phyloP scores from a whole-genome alignment of 2,797 vertebrate genomes.

The Siniperca scherzeri region DNA sequence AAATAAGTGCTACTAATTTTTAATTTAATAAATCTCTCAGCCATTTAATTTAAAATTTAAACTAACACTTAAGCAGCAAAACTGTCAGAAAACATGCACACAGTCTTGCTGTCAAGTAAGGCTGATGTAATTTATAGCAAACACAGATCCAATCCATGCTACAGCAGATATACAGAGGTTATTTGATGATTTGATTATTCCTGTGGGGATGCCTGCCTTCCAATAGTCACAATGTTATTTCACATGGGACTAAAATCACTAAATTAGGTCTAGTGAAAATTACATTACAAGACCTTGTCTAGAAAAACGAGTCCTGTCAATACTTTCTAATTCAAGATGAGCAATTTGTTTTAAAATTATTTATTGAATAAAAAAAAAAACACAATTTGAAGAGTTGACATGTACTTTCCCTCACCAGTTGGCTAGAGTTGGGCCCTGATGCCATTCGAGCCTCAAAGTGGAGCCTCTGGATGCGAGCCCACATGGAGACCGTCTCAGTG shows the following conservation, averaged over 20 bases:
- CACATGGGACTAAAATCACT: not conserved
- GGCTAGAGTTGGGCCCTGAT: slow-evolving; percentile 86
- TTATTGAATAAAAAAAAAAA: not conserved
- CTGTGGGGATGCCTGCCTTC: not conserved
- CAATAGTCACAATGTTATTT: not conserved
- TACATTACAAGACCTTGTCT: not conserved
- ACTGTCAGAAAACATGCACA: not conserved
- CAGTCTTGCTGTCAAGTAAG: not conserved
- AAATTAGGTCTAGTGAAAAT: not conserved
- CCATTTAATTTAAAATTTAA: not conserved
- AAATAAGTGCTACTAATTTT: not conserved
- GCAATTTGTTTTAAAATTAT: slow-evolving; percentile 2
- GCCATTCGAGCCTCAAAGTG: slow-evolving; percentile 91
- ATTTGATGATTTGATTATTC: not conserved
- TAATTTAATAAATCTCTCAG: not conserved
- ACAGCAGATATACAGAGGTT: not conserved
- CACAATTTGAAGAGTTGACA: not conserved
- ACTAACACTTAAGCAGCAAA: not conserved
- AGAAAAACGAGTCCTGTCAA: not conserved
- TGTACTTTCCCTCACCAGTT: slow-evolving; percentile 84
- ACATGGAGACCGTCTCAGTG: slow-evolving; percentile 89
- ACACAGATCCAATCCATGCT: not conserved
- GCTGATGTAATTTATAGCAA: not conserved
- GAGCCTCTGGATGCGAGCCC: slow-evolving; percentile 93
- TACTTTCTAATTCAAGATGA: not conserved